Base-by-base conservation (phyloP, 2,797 vertebrate species). In the Ceryle rudis region DNA sequence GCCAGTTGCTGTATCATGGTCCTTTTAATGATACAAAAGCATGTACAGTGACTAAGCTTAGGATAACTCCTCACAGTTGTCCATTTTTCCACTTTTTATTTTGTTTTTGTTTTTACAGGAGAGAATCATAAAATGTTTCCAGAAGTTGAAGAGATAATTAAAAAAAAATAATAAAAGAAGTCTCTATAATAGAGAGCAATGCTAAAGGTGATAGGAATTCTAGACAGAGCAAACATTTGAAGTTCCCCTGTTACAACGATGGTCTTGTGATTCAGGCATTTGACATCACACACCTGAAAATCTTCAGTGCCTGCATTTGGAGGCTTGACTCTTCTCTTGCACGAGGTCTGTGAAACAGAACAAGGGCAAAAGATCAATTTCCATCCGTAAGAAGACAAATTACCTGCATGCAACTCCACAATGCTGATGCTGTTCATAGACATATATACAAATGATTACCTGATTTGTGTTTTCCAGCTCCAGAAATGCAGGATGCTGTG, bases 391-490 rank as follows among this genome's bases (percentile, higher is more conserved):
- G 26, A 54, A 66, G 18, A 47, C 62, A 69, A 6, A 1, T 55
- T 23, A 72, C 23, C 37, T 55, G 18, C 37, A 84, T 60, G 79
- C 42, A 86, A 42, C 26, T 67, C 23, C 81, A 81, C 35, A 55
- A 75, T 16, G 58, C n/a, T 62, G 58, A 72, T 62, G 72, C 13
- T 29, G 41, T 25, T 80, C 26, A 49, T 0, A 78, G 22, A 91
- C 49, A 49, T 14, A 78, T 1, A 87, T 26, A 75, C 21, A 90
- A 81, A 71, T 62, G 20, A 88, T 95, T 95, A 95, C 96, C 94
- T 95, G 85, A 70, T 77, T 81, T 44, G 29, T 10, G 66, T 41
- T 79, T 80, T 91, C 85, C 85, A 60, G 69, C 31, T 95, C 87
- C 90, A 80, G 70, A 95, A 91, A 89, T 10, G 62, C 6, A 84